These are phyloP conservation scores for Dendropsophus ebraccatus DNA, from an alignment of 2,113 vertebrate genomes.

Conservation along the genomic window DNA sequence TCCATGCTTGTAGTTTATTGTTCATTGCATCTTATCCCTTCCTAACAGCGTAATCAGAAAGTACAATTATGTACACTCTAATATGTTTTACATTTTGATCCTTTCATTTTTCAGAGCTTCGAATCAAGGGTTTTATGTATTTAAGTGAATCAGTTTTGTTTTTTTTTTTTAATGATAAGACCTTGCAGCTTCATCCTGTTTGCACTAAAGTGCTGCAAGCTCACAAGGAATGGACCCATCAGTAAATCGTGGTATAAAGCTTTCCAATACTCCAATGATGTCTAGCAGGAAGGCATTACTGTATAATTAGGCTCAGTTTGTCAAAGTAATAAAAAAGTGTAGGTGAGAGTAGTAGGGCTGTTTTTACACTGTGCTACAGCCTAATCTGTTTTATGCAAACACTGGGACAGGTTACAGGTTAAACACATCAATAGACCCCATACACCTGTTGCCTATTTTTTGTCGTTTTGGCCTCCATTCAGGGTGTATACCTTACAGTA, in stretches of 20 bases:
- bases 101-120: constrained; percentile 3
- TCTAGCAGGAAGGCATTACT: background rate
- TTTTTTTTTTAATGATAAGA: background rate
- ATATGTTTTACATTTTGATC: constrained; percentile 27
- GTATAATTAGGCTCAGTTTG: too few species aligned
- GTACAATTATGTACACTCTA: constrained; percentile 33
- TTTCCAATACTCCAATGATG: background rate
- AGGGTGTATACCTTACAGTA: too few species aligned
- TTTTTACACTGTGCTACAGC: too few species aligned
- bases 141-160: constrained; percentile 1
- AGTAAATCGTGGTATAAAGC: background rate
- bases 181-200: background rate
- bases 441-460: too few species aligned
- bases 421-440: too few species aligned
- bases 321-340: too few species aligned
- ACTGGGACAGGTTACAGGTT: too few species aligned
- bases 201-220: background rate
- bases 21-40: constrained; percentile 51
- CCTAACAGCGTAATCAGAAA: constrained; percentile 45
- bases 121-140: background rate
- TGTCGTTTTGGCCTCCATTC: too few species aligned
- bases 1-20: constrained; percentile 55
- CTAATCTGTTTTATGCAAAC: too few species aligned
- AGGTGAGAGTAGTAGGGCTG: too few species aligned
- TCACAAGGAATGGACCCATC: background rate